A percentile compares a stretch with the other conserved stretches of the same genome.
These are phyloP conservation scores for Cassiopea andromeda DNA, from an alignment of 30 jellyfish, hydroid and myxozoan species.

Conservation along the genomic window DNA sequence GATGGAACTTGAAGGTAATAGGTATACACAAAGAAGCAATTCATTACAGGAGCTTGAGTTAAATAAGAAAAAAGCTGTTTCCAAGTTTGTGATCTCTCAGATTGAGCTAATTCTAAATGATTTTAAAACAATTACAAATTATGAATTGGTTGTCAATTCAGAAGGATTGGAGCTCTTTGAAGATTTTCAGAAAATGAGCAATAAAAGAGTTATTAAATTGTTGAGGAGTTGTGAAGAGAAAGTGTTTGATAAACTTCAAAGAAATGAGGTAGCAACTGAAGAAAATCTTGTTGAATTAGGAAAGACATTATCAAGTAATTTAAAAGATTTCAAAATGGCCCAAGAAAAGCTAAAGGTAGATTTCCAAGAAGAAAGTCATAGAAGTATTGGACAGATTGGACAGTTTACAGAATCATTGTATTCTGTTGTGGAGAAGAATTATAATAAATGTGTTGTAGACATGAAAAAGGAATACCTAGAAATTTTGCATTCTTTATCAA, in stretches of 20 bases:
- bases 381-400: not conserved
- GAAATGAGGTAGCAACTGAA: slow-evolving; percentile 31
- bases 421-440: slow-evolving; percentile 9
- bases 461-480: slow-evolving; percentile 38
- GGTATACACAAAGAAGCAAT: slow-evolving; percentile 27
- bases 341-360: slow-evolving; percentile 34
- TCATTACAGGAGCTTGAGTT: slow-evolving; percentile 12
- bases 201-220: slow-evolving; percentile 8
- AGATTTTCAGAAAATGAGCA: slow-evolving; percentile 36
- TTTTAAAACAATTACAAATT: slow-evolving; percentile 19
- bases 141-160: slow-evolving; percentile 1
- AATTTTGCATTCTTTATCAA: slow-evolving; percentile 51
- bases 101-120: slow-evolving; percentile 34
- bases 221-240: slow-evolving; percentile 59
- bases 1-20: slow-evolving; percentile 45
- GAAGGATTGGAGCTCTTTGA: slow-evolving; percentile 35
- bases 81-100: slow-evolving; percentile 51
- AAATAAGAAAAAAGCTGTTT: slow-evolving; percentile 36
- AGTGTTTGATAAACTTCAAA: slow-evolving; percentile 36
- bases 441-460: slow-evolving; percentile 23
- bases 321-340: slow-evolving; percentile 61
- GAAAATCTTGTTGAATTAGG: slow-evolving; percentile 29
- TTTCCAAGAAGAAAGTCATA: not conserved
- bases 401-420: not conserved
- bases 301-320: slow-evolving; percentile 16